Evolutionary conservation across 92 coral and sea anemone species (phyloP), one percentile per base, ranked within the genome.

Genomic region (Palythoa heliodiscus): DNA sequence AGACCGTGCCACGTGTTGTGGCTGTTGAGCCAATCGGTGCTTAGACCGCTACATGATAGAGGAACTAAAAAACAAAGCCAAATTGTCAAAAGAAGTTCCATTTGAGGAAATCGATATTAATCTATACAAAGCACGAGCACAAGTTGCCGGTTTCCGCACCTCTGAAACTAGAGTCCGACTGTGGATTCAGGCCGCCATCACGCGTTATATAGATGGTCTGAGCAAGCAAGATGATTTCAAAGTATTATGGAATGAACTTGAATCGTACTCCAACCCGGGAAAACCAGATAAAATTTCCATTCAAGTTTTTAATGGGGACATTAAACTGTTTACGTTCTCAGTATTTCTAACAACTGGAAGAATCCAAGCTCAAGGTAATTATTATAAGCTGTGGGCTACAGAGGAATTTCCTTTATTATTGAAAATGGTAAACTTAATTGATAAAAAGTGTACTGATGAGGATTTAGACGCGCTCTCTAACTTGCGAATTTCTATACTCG

Each of bases 341-440:
- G 69, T 78, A 52, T 78, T 78, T 39, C 48, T 78, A 43, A 78
- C 83, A 52, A 78, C 83, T 2, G 83, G 83, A 23, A 52, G 83
- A 78, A 78, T 78, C 69, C 83, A 78, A 78, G 83, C 69, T 29
- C 83, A 78, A 78, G 83, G 83, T 52, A 58, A 54, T 57, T 54
- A 38, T 52, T 43, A 78, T 66, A 78, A 70, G 64, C 50, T 7
- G 50, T 78, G 83, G 83, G 83, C 83, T 54, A 37, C 84, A 58
- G 70, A 78, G 84, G 84, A 78, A 25, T 78, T 78, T 78, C 73
- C 84, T 57, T 78, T 78, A 67, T 78, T 78, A 67, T 60, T 78
- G 73, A 78, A 58, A 23, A 37, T 29, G 52, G 84, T 78, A 17
- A 58, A 78, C 52, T 60, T 39, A 52, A 78, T 78, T 78, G 29